Evolutionary conservation across 2,888 invertebrate species (phyloP).

Genomic region (Anoplius nigerrimus): DNA sequence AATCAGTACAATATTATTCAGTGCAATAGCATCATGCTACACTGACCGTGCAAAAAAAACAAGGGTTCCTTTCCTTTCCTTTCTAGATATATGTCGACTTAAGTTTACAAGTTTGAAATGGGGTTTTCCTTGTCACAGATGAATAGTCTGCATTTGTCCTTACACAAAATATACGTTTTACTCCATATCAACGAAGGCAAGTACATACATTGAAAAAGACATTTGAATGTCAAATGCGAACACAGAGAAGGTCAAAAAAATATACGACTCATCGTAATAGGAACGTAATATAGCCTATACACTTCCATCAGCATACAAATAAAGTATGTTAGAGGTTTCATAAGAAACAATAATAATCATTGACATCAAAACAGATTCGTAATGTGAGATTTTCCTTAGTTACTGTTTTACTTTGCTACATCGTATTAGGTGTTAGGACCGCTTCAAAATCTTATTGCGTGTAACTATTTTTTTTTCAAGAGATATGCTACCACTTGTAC

Average conservation of each 20-base stretch:
- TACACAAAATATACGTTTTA: conserved; percentile 6
- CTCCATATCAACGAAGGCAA: too few species aligned
- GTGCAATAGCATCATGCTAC: conserved; percentile 17
- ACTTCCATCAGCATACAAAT: conserved; percentile 26
- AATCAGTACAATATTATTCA: conserved; percentile 34
- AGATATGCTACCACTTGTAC: too few species aligned
- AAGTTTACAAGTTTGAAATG: conserved; percentile 37
- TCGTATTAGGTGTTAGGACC: too few species aligned
- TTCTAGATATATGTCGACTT: conserved; percentile 10
- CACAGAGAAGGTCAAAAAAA: too few species aligned
- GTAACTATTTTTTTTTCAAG: too few species aligned
- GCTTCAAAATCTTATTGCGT: too few species aligned
- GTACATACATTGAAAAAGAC: conserved; percentile 17
- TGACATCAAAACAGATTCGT: too few species aligned
- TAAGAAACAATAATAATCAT: too few species aligned
- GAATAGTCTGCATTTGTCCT: not conserved
- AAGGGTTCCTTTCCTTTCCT: conserved; percentile 20
- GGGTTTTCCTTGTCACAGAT: conserved; percentile 33
- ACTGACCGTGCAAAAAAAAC: conserved; percentile 26
- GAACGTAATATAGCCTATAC: conserved; percentile 40
- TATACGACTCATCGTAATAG: conserved; percentile 20
- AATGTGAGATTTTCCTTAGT: too few species aligned
- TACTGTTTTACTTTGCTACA: too few species aligned
- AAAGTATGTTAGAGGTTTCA: not conserved
- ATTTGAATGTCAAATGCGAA: conserved; percentile 24